Evolutionary conservation across 2,113 vertebrate species (phyloP).

Genomic region (Rhegmatorhina hoffmannsi): DNA sequence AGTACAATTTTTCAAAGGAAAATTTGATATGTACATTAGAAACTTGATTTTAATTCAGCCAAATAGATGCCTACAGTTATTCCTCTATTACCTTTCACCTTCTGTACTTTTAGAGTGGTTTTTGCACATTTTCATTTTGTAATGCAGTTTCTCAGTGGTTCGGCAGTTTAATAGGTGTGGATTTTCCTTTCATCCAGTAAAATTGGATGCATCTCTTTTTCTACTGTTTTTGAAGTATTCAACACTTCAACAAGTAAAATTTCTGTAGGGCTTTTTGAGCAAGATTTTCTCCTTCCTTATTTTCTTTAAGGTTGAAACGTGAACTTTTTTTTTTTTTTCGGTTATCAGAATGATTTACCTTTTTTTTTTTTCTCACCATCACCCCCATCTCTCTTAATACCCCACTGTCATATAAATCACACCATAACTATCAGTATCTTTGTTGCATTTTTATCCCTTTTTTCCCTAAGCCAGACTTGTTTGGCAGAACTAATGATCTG

Average conservation of each 20-base stretch:
- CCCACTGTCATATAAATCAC: not conserved
- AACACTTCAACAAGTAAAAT: not conserved
- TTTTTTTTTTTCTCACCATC: not conserved
- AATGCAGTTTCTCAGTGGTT: not conserved
- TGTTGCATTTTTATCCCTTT: not conserved
- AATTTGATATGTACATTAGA: not conserved
- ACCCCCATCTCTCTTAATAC: not conserved
- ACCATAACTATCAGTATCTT: not conserved
- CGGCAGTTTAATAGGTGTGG: not conserved
- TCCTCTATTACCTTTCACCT: not conserved
- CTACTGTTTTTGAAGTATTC: not conserved
- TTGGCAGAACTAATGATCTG: not conserved
- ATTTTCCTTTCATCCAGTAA: not conserved
- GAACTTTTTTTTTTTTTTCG: not conserved
- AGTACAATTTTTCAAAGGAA: not conserved
- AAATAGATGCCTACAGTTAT: not conserved
- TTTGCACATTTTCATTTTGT: not conserved
- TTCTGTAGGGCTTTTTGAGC: not conserved
- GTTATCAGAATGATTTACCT: not conserved
- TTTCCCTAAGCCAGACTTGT: not conserved
- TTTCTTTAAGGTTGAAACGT: not conserved
- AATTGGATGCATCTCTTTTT: not conserved
- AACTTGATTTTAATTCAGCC: not conserved
- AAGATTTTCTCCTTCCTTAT: not conserved
- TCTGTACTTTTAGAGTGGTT: not conserved